Percentiles rank a stretch among this genome's conserved stretches.
Conservation (phyloP, 2,888 invertebrate species). For the Apantesis nais region DNA sequence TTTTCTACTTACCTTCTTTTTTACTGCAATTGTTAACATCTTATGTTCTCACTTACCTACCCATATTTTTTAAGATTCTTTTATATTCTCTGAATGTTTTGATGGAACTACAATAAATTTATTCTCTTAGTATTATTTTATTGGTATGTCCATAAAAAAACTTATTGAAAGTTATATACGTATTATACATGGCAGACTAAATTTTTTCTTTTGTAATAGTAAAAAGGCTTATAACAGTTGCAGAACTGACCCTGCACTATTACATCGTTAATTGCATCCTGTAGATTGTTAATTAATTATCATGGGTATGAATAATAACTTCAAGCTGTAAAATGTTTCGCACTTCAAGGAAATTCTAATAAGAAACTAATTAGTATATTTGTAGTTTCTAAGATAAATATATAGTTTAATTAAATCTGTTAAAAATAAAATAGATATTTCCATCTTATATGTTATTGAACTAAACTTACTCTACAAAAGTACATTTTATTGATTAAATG, state of each 20-base stretch:
- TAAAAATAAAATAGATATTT: neutral
- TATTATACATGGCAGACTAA: neutral
- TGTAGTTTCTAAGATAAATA: neutral
- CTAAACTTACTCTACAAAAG: neutral
- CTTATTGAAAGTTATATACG: neutral
- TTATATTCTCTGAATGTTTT: neutral
- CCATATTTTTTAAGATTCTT: neutral
- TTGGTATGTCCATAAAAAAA: neutral
- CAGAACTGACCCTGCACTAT: constrained; percentile 40
- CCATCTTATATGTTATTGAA: neutral
- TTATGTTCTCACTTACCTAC: neutral
- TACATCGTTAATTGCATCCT: constrained; percentile 38
- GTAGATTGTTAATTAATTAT: constrained; percentile 39
- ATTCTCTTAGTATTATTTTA: neutral
- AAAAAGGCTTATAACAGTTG: constrained; percentile 16
- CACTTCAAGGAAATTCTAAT: neutral
- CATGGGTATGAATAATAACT: constrained; percentile 5
- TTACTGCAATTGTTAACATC: constrained; percentile 1
- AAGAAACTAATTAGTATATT: neutral
- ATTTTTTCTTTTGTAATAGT: neutral
- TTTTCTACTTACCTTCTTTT: constrained; percentile 20
- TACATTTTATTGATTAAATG: neutral
- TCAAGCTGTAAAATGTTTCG: neutral
- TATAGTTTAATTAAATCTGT: neutral
- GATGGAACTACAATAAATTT: neutral